Conservation (phyloP, 2,113 vertebrate species). For the Pelecanoides urinatrix region DNA sequence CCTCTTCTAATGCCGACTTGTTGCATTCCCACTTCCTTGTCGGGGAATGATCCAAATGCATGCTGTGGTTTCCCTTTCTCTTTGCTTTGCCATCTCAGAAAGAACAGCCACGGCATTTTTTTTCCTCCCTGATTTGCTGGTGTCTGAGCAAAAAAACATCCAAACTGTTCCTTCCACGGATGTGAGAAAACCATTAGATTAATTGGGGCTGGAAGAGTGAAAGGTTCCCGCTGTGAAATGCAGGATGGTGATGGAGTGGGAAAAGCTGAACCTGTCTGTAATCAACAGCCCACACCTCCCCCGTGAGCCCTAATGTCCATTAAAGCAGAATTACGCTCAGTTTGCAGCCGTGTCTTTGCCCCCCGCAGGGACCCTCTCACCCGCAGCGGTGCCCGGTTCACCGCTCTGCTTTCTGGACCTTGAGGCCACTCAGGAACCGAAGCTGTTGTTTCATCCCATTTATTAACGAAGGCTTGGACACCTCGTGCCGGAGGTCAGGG, state of each 20-base stretch:
- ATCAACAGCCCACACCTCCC: neutral
- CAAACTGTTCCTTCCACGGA: neutral
- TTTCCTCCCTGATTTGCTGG: neutral
- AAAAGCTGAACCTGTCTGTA: neutral
- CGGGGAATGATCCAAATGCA: neutral
- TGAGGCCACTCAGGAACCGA: neutral
- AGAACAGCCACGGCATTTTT: neutral
- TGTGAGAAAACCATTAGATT: conserved; percentile 10
- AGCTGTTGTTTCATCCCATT: neutral
- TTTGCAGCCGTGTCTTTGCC: neutral
- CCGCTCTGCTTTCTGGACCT: neutral
- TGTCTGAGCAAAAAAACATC: neutral
- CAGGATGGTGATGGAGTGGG: neutral
- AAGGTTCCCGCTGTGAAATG: neutral
- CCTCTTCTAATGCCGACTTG: neutral
- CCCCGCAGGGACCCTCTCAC: neutral
- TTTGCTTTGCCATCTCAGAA: neutral
- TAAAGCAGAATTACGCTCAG: neutral
- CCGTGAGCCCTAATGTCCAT: neutral
- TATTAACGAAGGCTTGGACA: neutral
- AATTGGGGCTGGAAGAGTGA: conserved; percentile 17
- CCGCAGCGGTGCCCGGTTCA: neutral
- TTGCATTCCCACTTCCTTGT: neutral
- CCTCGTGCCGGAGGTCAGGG: neutral
- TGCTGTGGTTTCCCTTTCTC: neutral